Base-by-base conservation (phyloP, 1,140 invertebrate species). In the Melitaea cinxia region DNA sequence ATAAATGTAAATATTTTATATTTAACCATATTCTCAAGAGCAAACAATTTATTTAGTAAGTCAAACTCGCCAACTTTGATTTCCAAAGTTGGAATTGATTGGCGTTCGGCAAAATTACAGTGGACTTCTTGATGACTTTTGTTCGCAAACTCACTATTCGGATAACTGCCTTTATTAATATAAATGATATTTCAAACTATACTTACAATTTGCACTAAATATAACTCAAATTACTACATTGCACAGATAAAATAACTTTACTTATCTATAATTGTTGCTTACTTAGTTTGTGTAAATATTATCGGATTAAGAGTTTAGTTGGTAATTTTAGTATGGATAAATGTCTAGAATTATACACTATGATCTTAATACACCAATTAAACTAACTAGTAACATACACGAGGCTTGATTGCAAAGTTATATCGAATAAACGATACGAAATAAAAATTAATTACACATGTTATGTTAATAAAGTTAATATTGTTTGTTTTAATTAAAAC, bases 121-220 rank as follows among this genome's bases (percentile, higher is more conserved):
- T 23, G 47, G 21, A 37, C 45, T 55, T 45, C 68, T 53, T 64
- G 62, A 64, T 64, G 54, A 64, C 30, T 55, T 64, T 57, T 56
- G 39, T 50, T 56, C 45, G 21, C 23, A 17, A 39, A 65, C 39
- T 56, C 30, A 9, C 19, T 26, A 47, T 15, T 57, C 19, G 28
- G 15, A 56, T 61, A 64, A 63, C 59, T 37, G 24, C 55, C 53
- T 63, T 70, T 65, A 59, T 59, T 57, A 45, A 61, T 65, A 68
- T 57, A 57, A 59, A 68, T 68, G 61, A 42, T 61, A 56, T 35
- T 64, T 35, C 14, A 12, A 57, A 53, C 54, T 57, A 6, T 42
- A 23, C 23, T 45, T 57, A 0, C 42, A 57, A 35, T 57, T 28
- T 12, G 15, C 33, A 28, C 39, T 57, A n/a, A 57, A 21, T n/a